Evolutionary conservation across 1,140 invertebrate species (phyloP).

Genomic region (Tenebrio molitor): DNA sequence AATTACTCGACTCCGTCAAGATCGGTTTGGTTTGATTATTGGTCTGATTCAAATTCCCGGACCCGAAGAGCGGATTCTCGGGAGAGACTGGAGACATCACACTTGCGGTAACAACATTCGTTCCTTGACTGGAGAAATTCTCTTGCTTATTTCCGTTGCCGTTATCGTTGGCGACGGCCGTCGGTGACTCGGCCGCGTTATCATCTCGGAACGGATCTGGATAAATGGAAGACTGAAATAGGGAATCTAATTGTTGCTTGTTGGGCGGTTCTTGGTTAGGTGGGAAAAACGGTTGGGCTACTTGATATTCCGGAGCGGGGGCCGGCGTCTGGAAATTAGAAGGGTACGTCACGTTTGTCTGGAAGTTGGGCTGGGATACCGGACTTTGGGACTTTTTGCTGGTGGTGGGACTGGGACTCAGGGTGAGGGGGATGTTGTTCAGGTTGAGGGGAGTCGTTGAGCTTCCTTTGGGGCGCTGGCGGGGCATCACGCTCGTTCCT

Average conservation of each 20-base stretch:
- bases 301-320: conserved; percentile 38
- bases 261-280: conserved; percentile 36
- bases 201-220: conserved; percentile 75
- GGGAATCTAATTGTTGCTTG: conserved; percentile 60
- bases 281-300: conserved; percentile 49
- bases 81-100: conserved; percentile 56
- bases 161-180: conserved; percentile 43
- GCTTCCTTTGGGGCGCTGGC: conserved; percentile 84
- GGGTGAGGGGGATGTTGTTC: conserved; percentile 66
- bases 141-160: conserved; percentile 52
- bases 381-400: conserved; percentile 64
- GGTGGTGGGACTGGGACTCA: conserved; percentile 68
- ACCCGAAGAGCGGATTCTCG: conserved; percentile 56
- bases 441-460: conserved; percentile 66
- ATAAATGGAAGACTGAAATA: conserved; percentile 70
- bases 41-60: conserved; percentile 48
- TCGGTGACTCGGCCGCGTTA: conserved; percentile 49
- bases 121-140: conserved; percentile 35
- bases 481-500: conserved; percentile 85
- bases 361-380: conserved; percentile 55
- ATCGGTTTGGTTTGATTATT: conserved; percentile 47
- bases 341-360: conserved; percentile 56
- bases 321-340: conserved; percentile 43
- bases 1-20: conserved; percentile 62
- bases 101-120: conserved; percentile 37